Conservation (phyloP, 2,888 invertebrate species). For the Acutogordius australiensis region DNA sequence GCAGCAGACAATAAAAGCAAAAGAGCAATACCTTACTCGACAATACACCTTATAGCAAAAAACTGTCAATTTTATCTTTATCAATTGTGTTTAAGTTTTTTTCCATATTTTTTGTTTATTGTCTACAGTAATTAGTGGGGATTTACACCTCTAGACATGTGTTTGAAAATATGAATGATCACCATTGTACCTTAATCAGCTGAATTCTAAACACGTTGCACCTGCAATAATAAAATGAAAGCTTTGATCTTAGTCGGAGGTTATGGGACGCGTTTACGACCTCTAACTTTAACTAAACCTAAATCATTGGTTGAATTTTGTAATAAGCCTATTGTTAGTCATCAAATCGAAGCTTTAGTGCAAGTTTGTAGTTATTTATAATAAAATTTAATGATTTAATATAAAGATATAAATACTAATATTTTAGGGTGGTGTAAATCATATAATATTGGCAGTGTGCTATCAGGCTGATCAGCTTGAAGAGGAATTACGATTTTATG, state of each 20-base stretch:
- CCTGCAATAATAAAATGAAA: constrained; percentile 33
- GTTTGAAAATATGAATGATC: too few species aligned
- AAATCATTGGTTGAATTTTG: constrained; percentile 97
- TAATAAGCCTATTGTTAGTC: constrained; percentile 86
- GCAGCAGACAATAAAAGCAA: too few species aligned
- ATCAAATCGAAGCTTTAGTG: constrained; percentile 45
- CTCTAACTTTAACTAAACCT: constrained; percentile 72
- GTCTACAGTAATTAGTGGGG: too few species aligned
- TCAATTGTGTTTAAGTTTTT: too few species aligned
- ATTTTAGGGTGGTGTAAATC: constrained; percentile 53
- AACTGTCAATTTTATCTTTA: too few species aligned
- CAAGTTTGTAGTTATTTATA: constrained; percentile 21
- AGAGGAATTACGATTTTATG: constrained; percentile 51
- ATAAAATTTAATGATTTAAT: constrained; percentile 10
- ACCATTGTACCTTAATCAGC: too few species aligned
- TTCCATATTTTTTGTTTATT: too few species aligned
- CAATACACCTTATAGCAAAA: too few species aligned
- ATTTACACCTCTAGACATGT: too few species aligned
- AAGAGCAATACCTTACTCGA: too few species aligned
- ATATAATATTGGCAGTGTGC: constrained; percentile 77
- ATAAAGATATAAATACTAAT: too few species aligned
- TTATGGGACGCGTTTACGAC: constrained; percentile 78
- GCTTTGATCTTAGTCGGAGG: constrained; percentile 92
- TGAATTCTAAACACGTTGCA: too few species aligned
- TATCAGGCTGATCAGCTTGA: constrained; percentile 93